Base-by-base conservation (phyloP, 2,888 invertebrate genomes). In the Andrena chrysosceles region DNA sequence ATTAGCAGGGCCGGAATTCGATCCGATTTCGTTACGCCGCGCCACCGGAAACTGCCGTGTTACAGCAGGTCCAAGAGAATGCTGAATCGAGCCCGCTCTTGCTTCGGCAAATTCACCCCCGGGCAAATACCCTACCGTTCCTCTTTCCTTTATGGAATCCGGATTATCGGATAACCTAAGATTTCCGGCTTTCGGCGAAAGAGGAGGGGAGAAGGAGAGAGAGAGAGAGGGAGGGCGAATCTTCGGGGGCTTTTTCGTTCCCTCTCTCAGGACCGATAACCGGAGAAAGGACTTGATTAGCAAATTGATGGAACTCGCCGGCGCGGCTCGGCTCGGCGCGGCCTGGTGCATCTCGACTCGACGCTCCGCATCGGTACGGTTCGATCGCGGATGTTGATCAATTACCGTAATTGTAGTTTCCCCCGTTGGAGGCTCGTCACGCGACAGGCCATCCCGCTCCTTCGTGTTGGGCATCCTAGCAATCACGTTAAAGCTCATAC, bases 341-440 rank as follows among this genome's bases (percentile, higher is more conserved):
- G 10, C 35, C 2, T 1, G 42, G 4, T 42, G 42, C 42, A 42
- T 42, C 42, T 42, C 42, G 42, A 42, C 31, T 13, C 48, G n/a
- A 16, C 16, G 63, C 52, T 54, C 23, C 33, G 63, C 71, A 64
- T 54, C 66, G 62, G 26, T 76, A n/a, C 62, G 60, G 80, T 84
- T 81, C 77, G 85, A 85, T 81, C 83, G 74, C 64, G 85, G 78
- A 87, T 87, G 87, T 87, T 83, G 88, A 85, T 88, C 87, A 88
- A 88, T 88, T 88, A 88, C 78, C 76, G 83, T 87, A 87, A 83
- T 85, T 81, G 87, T 85, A 78, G 64, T 80, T 72, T 72, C 68
- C 82, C 69, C 66, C 60, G 59, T 77, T 69, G 68, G 68, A 49
- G 69, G 77, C 48, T 75, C 70, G 88, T 84, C 87, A 88, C 84